Evolutionary conservation across 2,888 invertebrate genomes (phyloP).

Genomic region (Apotomis capreana): DNA sequence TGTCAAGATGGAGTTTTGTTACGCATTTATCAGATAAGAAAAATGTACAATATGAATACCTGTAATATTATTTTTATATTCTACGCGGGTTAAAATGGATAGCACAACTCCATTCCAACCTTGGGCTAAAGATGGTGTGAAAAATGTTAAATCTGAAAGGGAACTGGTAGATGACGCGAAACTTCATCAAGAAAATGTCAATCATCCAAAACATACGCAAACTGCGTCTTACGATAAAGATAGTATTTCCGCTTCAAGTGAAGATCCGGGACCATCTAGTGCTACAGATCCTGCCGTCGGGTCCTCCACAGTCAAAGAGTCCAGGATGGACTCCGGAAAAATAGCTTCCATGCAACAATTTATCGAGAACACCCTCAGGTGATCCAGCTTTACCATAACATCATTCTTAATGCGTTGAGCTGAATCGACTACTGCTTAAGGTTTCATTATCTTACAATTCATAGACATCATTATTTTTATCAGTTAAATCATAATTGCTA

Average conservation of each 20-base stretch:
- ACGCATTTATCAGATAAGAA: slow-evolving; percentile 76
- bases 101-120: slow-evolving; percentile 81
- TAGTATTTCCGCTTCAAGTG: slow-evolving; percentile 71
- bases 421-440: neutral
- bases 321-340: slow-evolving; percentile 78
- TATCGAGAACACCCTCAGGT: slow-evolving; percentile 86
- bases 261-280: slow-evolving; percentile 72
- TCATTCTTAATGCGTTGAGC: neutral
- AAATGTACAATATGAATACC: slow-evolving; percentile 74
- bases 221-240: slow-evolving; percentile 83
- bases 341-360: slow-evolving; percentile 84
- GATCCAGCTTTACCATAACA: slow-evolving; percentile 50
- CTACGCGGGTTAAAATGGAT: slow-evolving; percentile 77
- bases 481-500: neutral
- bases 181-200: slow-evolving; percentile 83
- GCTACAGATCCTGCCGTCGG: slow-evolving; percentile 61
- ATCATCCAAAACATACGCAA: slow-evolving; percentile 84
- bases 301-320: slow-evolving; percentile 61
- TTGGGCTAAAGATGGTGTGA: slow-evolving; percentile 78
- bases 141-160: slow-evolving; percentile 78
- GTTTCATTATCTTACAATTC: neutral
- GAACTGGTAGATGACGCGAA: slow-evolving; percentile 82
- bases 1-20: slow-evolving; percentile 84
- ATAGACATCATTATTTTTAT: neutral
- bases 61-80: slow-evolving; percentile 62